These are phyloP conservation scores for Candoia aspera DNA, from an alignment of 2,113 vertebrate genomes.

Conservation along the genomic window DNA sequence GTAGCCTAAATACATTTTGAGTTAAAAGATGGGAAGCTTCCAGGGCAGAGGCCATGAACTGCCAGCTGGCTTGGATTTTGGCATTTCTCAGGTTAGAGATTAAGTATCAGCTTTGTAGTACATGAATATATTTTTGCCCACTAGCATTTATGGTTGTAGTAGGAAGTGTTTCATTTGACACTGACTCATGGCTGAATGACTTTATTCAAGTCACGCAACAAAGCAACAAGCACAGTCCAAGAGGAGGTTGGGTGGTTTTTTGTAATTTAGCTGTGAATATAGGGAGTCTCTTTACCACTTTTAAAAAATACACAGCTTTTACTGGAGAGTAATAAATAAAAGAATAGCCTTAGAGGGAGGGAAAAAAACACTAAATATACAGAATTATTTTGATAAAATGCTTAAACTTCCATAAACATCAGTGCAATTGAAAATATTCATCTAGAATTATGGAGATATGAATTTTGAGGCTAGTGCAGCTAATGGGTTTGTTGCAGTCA, in stretches of 20 bases:
- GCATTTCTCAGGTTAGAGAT: background rate
- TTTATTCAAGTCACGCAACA: slow-evolving; percentile 7
- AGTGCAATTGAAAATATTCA: background rate
- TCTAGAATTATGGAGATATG: background rate
- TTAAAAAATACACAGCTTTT: background rate
- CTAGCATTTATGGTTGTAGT: slow-evolving; percentile 3
- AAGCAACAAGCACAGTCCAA: slow-evolving; percentile 18
- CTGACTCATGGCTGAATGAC: slow-evolving; percentile 12
- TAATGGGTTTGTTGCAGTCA: too few species aligned
- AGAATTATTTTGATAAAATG: slow-evolving; percentile 36
- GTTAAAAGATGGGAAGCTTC: background rate
- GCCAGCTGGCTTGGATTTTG: background rate
- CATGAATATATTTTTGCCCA: slow-evolving; percentile 40
- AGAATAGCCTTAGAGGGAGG: background rate
- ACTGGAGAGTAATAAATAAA: background rate
- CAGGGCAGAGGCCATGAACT: background rate
- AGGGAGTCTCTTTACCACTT: background rate
- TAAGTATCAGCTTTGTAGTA: slow-evolving; percentile 11
- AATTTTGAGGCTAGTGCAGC: background rate
- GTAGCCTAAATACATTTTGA: background rate
- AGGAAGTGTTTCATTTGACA: slow-evolving; percentile 25
- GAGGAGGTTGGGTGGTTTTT: slow-evolving; percentile 9
- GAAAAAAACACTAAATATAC: background rate
- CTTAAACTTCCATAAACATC: background rate
- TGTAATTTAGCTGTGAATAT: background rate